phyloP scores from a whole-genome alignment of 2,888 invertebrate genomes.

The Agriopis marginaria region DNA sequence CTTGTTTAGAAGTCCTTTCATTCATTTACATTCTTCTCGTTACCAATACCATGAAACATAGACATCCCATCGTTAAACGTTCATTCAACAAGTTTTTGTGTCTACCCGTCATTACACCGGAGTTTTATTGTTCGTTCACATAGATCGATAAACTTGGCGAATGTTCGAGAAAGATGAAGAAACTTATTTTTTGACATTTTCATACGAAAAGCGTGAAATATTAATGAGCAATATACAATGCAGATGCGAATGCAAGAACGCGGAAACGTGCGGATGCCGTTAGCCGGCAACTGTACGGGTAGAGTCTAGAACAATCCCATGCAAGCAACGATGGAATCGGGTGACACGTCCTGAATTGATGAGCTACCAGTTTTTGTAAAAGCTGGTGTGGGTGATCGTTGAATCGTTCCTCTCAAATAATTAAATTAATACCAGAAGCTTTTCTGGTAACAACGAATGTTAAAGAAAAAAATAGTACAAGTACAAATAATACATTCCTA shows the following conservation, averaged over 20 bases:
- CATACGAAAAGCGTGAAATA: constrained; percentile 42
- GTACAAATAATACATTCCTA: neutral
- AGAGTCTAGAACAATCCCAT: constrained; percentile 82
- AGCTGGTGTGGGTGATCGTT: no score
- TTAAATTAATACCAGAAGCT: no score
- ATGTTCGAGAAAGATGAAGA: constrained; percentile 4
- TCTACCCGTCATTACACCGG: constrained; percentile 8
- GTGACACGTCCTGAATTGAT: constrained; percentile 80
- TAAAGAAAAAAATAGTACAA: no score
- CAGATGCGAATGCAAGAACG: constrained; percentile 71
- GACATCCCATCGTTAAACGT: constrained; percentile 1
- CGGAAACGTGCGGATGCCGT: constrained; percentile 80
- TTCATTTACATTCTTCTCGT: constrained; percentile 26
- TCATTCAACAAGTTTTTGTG: constrained; percentile 20
- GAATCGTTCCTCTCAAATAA: no score
- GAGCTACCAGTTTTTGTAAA: constrained; percentile 41
- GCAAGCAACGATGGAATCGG: constrained; percentile 70
- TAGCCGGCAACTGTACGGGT: constrained; percentile 78
- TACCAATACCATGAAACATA: constrained; percentile 23
- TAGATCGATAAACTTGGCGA: constrained; percentile 2
- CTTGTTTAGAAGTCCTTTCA: constrained; percentile 10
- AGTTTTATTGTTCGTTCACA: constrained; percentile 1
- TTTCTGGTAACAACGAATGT: no score
- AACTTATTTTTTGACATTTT: constrained; percentile 21
- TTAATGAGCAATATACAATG: constrained; percentile 60